Evolutionary conservation across 2,888 invertebrate species (phyloP).

Genomic region (Serripes groenlandicus): DNA sequence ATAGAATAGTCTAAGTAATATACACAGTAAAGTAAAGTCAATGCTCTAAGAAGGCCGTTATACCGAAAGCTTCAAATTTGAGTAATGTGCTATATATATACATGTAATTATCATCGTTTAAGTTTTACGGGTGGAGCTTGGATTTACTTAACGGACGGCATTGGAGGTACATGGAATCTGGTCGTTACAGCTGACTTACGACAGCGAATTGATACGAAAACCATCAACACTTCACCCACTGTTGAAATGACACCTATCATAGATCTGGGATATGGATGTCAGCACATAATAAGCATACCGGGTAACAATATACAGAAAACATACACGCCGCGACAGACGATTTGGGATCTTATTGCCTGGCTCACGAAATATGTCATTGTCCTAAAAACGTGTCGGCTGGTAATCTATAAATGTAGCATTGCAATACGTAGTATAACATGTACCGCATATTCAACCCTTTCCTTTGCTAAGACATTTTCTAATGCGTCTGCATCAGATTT

Average conservation of each 20-base stretch:
- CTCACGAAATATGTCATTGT: too few relatives aligned
- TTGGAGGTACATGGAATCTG: conserved; percentile 38
- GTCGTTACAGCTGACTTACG: conserved; percentile 29
- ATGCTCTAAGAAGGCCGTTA: background rate
- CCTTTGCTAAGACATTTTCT: too few relatives aligned
- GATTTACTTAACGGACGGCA: conserved; percentile 34
- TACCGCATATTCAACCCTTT: too few relatives aligned
- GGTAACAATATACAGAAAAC: conserved; percentile 38
- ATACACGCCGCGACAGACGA: too few relatives aligned
- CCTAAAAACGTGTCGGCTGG: too few relatives aligned
- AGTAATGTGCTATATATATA: background rate
- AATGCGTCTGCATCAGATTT: too few relatives aligned
- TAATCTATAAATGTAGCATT: too few relatives aligned
- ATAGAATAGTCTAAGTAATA: background rate
- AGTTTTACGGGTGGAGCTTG: conserved; percentile 46
- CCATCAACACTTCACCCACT: conserved; percentile 44
- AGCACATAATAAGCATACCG: conserved; percentile 38
- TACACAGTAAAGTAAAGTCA: background rate
- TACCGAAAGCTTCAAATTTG: background rate
- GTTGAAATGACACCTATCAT: conserved; percentile 46
- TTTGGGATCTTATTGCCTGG: too few relatives aligned
- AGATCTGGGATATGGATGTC: conserved; percentile 36
- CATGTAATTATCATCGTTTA: background rate
- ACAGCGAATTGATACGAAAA: conserved; percentile 27
- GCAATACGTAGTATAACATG: too few relatives aligned